These are phyloP conservation scores for Eupithecia dodoneata DNA, from an alignment of 2,888 invertebrate genomes.

Conservation along the genomic window DNA sequence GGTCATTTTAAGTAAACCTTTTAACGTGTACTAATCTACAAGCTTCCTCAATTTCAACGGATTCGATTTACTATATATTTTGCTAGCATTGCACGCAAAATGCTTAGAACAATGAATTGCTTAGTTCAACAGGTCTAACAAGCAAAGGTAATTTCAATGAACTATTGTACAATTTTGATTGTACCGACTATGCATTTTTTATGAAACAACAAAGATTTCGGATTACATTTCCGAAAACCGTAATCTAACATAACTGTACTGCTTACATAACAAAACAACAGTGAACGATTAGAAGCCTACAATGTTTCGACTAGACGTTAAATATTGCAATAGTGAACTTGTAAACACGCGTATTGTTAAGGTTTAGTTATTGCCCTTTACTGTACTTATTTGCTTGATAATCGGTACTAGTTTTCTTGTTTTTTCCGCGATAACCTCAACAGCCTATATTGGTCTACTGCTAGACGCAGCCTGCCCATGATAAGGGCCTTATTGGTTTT, in stretches of 20 bases:
- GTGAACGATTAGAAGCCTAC: constrained; percentile 42
- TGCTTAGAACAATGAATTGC: not conserved
- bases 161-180: not conserved
- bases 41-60: not conserved
- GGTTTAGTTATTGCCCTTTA: constrained; percentile 41
- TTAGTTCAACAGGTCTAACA: not conserved
- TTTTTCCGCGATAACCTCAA: not conserved
- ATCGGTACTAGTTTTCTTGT: not conserved
- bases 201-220: constrained; percentile 21
- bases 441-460: too few species aligned
- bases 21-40: not conserved
- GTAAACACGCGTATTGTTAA: constrained; percentile 56
- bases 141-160: not conserved
- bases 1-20: not conserved
- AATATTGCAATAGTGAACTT: constrained; percentile 47
- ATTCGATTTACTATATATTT: not conserved
- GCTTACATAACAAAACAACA: constrained; percentile 42
- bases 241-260: constrained; percentile 33
- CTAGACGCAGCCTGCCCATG: too few species aligned
- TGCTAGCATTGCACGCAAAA: not conserved
- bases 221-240: constrained; percentile 32
- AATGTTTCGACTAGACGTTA: constrained; percentile 52
- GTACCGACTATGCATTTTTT: constrained; percentile 3
- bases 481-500: too few species aligned
- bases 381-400: constrained; percentile 8